Conservation (phyloP, 2,888 invertebrate species). For the Noctua pronuba region DNA sequence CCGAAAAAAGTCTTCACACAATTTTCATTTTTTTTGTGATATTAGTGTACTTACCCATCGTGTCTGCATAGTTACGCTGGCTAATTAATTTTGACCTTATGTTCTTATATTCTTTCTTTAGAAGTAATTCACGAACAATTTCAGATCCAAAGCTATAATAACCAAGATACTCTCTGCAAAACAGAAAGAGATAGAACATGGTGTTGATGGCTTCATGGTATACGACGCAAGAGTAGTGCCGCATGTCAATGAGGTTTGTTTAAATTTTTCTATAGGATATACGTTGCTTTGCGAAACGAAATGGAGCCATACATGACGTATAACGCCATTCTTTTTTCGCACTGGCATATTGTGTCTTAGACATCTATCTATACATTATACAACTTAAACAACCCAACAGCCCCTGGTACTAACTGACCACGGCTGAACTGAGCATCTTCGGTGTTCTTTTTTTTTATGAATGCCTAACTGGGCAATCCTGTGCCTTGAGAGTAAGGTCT, state of each 20-base stretch:
- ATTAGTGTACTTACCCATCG: neutral
- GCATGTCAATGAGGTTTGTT: conserved; percentile 87
- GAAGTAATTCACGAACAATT: conserved; percentile 50
- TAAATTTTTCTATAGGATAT: neutral
- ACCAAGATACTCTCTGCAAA: conserved; percentile 88
- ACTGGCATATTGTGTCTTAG: neutral
- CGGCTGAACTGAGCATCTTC: neutral
- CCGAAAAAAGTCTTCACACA: neutral
- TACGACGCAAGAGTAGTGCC: conserved; percentile 92
- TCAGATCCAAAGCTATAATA: conserved; percentile 83
- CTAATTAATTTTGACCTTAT: neutral
- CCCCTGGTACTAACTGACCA: neutral
- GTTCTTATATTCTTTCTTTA: neutral
- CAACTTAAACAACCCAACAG: neutral
- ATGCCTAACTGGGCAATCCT: neutral
- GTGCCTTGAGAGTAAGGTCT: neutral
- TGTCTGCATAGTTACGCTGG: neutral
- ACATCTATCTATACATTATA: neutral
- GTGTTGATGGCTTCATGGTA: conserved; percentile 93
- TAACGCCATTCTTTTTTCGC: neutral
- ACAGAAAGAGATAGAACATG: conserved; percentile 89
- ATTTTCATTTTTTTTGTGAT: neutral
- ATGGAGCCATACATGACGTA: neutral
- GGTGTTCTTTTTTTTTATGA: neutral
- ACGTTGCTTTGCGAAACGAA: neutral